These are phyloP conservation scores for Urophycis tenuis DNA, from an alignment of 2,797 vertebrate species.

Conservation along the genomic window DNA sequence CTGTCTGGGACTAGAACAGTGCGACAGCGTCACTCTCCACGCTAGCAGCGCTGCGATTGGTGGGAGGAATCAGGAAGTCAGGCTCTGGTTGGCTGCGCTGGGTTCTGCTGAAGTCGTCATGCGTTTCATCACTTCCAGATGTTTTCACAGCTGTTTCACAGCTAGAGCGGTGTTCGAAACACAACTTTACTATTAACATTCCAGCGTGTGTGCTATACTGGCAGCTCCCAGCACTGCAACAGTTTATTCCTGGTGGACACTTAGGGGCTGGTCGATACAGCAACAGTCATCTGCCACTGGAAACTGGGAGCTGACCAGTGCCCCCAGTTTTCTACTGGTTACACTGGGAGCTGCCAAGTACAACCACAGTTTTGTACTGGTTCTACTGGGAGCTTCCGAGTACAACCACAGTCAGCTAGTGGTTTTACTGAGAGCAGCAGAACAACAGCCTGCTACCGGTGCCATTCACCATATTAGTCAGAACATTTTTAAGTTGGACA, in stretches of 20 bases:
- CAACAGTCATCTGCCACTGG: neutral
- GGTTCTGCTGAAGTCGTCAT: constrained; percentile 55
- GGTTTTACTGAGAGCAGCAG: no score
- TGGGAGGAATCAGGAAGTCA: constrained; percentile 33
- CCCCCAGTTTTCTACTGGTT: neutral
- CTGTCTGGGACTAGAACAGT: constrained; percentile 18
- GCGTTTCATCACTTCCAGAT: constrained; percentile 61
- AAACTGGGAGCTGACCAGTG: neutral
- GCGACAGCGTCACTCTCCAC: constrained; percentile 25
- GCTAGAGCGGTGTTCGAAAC: neutral
- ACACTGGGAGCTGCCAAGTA: neutral
- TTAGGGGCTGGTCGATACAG: neutral
- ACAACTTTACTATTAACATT: neutral
- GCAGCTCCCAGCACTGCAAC: neutral
- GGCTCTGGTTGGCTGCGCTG: constrained; percentile 42
- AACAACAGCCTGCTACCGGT: constrained; percentile 25
- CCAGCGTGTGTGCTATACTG: neutral
- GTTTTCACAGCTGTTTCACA: constrained; percentile 34
- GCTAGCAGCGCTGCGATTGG: constrained; percentile 40
- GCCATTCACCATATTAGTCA: neutral
- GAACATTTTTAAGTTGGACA: neutral
- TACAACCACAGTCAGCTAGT: no score
- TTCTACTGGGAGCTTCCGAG: no score
- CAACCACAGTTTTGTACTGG: neutral
- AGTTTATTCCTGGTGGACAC: neutral